Percentiles rank a stretch among this genome's conserved stretches.
These are phyloP conservation scores for Heliocidaris tuberculata DNA, from an alignment of 35 echinoderm and acorn worm species.

Conservation along the genomic window DNA sequence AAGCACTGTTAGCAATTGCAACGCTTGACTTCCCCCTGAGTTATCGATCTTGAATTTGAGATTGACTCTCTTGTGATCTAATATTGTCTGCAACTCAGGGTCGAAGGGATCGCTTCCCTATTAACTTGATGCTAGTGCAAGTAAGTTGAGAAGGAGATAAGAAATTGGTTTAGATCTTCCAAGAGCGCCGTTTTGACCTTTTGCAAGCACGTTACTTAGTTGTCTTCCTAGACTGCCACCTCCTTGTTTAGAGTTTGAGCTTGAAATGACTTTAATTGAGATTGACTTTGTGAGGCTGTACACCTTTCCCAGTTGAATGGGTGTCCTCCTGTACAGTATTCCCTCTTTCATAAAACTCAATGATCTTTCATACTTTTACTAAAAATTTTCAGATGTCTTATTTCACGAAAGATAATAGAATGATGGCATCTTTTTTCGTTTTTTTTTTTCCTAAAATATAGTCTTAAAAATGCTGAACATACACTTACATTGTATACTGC, in stretches of 20 bases:
- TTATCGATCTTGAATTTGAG: not conserved
- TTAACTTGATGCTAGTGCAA: not conserved
- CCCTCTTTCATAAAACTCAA: too few relatives aligned
- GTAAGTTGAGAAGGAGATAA: conserved; percentile 10
- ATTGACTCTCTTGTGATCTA: not conserved
- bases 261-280: not conserved
- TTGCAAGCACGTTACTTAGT: not conserved
- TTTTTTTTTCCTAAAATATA: too few relatives aligned
- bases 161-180: not conserved
- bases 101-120: not conserved
- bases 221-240: not conserved
- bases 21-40: not conserved
- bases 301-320: not conserved
- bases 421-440: too few relatives aligned
- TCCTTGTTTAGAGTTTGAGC: not conserved
- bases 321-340: too few relatives aligned
- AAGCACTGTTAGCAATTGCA: not conserved
- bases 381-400: too few relatives aligned
- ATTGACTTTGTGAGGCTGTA: not conserved
- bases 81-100: not conserved
- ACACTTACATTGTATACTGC: too few relatives aligned
- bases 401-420: too few relatives aligned
- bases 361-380: too few relatives aligned
- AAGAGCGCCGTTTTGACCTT: not conserved
- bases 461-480: too few relatives aligned